Evolutionary conservation across 2,797 vertebrate genomes (phyloP).

Genomic region (Chaunax sp.): DNA sequence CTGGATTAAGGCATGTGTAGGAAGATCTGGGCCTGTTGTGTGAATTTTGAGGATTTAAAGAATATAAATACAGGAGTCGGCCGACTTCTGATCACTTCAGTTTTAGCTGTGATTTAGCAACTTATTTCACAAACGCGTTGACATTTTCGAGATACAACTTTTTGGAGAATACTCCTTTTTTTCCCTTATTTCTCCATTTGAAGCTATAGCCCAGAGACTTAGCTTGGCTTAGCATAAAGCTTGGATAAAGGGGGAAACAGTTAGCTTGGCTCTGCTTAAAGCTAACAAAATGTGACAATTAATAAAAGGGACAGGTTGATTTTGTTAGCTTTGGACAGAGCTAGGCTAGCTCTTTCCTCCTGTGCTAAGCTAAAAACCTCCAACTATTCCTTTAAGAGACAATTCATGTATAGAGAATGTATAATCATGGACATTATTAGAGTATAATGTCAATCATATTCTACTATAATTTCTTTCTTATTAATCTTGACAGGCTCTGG

Average conservation of each 20-base stretch:
- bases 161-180: neutral
- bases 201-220: too few species aligned
- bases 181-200: neutral
- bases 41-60: neutral
- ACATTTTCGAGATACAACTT: neutral
- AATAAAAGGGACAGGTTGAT: neutral
- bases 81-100: too few species aligned
- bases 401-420: too few species aligned
- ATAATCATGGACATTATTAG: too few species aligned
- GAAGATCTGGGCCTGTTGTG: neutral
- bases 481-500: constrained; percentile 84
- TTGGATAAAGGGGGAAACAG: too few species aligned
- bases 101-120: too few species aligned
- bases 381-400: too few species aligned
- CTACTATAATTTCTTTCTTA: neutral
- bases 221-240: neutral
- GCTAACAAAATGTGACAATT: too few species aligned
- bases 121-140: too few species aligned
- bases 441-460: neutral
- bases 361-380: neutral
- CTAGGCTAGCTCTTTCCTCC: neutral
- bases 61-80: neutral
- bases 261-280: neutral
- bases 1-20: neutral
- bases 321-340: neutral